Evolutionary conservation across 2,888 invertebrate species (phyloP), one percentile per base, ranked within the genome.

Genomic region (Orgyia antiqua): DNA sequence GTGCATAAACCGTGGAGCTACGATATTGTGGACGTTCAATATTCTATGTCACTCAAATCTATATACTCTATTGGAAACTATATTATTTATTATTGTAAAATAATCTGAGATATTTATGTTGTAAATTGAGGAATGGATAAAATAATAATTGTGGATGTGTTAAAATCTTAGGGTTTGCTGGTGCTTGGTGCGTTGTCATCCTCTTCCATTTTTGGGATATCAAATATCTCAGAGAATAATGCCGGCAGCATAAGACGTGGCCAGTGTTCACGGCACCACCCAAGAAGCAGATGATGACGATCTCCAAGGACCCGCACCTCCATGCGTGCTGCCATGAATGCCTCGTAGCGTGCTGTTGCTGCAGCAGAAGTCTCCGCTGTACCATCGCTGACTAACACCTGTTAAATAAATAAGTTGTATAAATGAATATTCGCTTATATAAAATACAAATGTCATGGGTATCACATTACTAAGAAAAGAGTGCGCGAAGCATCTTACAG

Each of bases 201-300:
- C 7, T 73, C 78, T 2, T 71, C 73, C 2, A 36, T 32, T 43
- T 75, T 94, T 50, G 96, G 95, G 79, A 98, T 97, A 89, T 98
- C 98, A 83, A 97, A 98, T 58, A 98, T 96, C 83, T 98, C 98
- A 18, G 97, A 94, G 82, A 97, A 98, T 32, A 98, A 90, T 2
- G 97, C 96, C 26, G 98, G 98, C 57, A 98, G 89, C 42, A 93
- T 89, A 36, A 95, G 88, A 58, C 92, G 91, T 36, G 90, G 90
- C 97, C 97, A 97, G 80, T 94, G 92, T 58, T 92, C 89, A 51
- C 97, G 91, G 83, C 95, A 96, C 97, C 97, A 98, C 69, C 92
- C 91, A 60, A 98, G 88, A 59, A 95, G 92, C 47, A 93, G 91
- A 51, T 92, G 90, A 80, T 98, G 97, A 48, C 94, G 92, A 24